Evolutionary conservation across 2,888 invertebrate genomes (phyloP).

Genomic region (Pycnomerus fuliginosus): DNA sequence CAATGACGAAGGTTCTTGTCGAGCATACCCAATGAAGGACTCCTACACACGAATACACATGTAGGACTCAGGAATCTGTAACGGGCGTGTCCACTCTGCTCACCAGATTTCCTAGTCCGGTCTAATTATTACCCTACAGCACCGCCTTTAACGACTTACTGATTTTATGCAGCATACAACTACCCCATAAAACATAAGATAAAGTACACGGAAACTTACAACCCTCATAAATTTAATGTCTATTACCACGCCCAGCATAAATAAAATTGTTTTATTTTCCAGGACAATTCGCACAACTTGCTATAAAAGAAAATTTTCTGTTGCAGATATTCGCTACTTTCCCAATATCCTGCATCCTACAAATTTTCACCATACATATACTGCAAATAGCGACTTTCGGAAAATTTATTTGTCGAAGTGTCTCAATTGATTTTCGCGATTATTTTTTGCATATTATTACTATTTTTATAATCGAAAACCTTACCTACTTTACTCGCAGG

Average conservation of each 20-base stretch:
- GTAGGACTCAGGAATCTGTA: constrained; percentile 27
- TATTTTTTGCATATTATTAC: too few species aligned
- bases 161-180: constrained; percentile 27
- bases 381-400: too few species aligned
- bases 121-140: constrained; percentile 24
- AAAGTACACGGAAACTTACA: constrained; percentile 27
- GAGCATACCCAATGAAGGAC: constrained; percentile 29
- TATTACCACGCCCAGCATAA: constrained; percentile 25
- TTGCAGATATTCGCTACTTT: too few species aligned
- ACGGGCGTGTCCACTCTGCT: constrained; percentile 24
- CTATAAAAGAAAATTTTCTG: constrained; percentile 8
- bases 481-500: too few species aligned
- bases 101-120: constrained; percentile 24
- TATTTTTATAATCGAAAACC: too few species aligned
- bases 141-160: constrained; percentile 27
- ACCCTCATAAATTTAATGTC: constrained; percentile 26
- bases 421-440: too few species aligned
- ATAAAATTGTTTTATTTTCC: constrained; percentile 21
- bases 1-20: constrained; percentile 29
- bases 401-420: too few species aligned
- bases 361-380: too few species aligned
- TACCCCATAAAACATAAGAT: constrained; percentile 27
- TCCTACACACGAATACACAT: constrained; percentile 28
- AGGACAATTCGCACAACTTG: constrained; percentile 21
- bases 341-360: too few species aligned